Evolutionary conservation across 2,797 vertebrate genomes (phyloP), one percentile per base, ranked within the genome.

Genomic region (Cetoscarus ocellatus): DNA sequence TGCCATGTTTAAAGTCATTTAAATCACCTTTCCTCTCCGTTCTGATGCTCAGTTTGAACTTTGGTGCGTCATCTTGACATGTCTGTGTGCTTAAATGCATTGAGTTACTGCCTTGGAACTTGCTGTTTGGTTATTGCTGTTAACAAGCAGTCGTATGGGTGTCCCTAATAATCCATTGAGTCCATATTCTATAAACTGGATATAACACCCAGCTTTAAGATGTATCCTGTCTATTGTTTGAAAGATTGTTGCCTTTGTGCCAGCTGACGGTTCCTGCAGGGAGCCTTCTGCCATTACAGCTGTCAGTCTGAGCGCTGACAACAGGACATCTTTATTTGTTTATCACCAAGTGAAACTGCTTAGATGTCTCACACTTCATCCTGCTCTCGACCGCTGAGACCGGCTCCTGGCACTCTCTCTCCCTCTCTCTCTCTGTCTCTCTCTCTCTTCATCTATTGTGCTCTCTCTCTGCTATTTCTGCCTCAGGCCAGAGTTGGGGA

Each of bases 261-360:
- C 67, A 68, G 65, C 59, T 62, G 60, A 75, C 42, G 19, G 52
- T 75, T 85, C 72, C 70, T 76, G 68, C 38, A 14, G 64, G 54
- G 53, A 75, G 58, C 10, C 56, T 51, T 73, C 10, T 73, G 75
- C 18, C 61, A 66, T 79, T 85, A 67, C 79, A 82, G 74, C 77
- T 86, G 86, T 82, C 83, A 79, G 60, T 84, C 69, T 79, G 53
- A 13, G 61, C 10, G 49, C 45, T 40, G 61, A 80, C 56, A 73
- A 65, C 52, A 57, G 69, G 57, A 65, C 15, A 66, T 53, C 75
- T 80, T 69, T 77, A 80, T 88, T 81, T 87, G 65, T 88, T 83
- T 80, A 66, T 71, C 47, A 47, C 42, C 52, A 49, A 58, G 61
- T 75, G 13, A 75, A 75, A 57, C 56, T 70, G 75, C 80, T 86